A percentile compares a stretch with the other conserved stretches of the same genome.
Conservation (phyloP, 1,140 invertebrate species). For the Anoplophora glabripennis region DNA sequence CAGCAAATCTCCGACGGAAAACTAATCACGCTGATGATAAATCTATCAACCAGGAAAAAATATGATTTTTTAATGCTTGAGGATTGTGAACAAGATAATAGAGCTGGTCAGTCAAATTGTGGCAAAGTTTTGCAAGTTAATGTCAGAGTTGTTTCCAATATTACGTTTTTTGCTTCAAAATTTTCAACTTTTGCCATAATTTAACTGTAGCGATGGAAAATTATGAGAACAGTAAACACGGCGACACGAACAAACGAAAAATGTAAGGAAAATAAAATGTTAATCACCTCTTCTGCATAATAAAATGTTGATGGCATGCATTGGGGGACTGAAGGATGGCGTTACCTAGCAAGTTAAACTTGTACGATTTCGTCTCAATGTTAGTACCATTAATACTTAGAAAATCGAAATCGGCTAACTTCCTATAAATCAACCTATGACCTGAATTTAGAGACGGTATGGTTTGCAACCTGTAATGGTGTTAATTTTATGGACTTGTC, state of each 20-base stretch:
- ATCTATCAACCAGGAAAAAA: no score
- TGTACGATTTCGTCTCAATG: constrained; percentile 7
- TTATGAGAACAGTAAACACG: neutral
- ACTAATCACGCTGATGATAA: no score
- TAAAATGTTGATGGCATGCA: constrained; percentile 21
- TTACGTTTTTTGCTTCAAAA: no score
- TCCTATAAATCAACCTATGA: constrained; percentile 8
- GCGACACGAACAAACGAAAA: neutral
- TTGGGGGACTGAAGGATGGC: constrained; percentile 35
- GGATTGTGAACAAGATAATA: no score
- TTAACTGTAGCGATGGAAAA: no score
- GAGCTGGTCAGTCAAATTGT: no score
- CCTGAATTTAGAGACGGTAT: neutral
- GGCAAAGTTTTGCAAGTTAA: no score
- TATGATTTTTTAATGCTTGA: no score
- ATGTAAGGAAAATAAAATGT: neutral
- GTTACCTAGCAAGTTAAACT: constrained; percentile 51
- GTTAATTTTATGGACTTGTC: neutral
- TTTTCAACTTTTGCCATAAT: no score
- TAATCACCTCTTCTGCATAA: constrained; percentile 13
- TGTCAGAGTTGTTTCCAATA: no score
- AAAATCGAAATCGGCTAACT: constrained; percentile 13
- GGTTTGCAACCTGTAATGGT: constrained; percentile 10
- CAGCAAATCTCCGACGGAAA: no score
- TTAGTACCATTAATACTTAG: constrained; percentile 9